Percentiles rank a stretch among this genome's conserved stretches.
Evolutionary conservation across 2,113 vertebrate genomes (phyloP).

Genomic region (Cairina moschata): DNA sequence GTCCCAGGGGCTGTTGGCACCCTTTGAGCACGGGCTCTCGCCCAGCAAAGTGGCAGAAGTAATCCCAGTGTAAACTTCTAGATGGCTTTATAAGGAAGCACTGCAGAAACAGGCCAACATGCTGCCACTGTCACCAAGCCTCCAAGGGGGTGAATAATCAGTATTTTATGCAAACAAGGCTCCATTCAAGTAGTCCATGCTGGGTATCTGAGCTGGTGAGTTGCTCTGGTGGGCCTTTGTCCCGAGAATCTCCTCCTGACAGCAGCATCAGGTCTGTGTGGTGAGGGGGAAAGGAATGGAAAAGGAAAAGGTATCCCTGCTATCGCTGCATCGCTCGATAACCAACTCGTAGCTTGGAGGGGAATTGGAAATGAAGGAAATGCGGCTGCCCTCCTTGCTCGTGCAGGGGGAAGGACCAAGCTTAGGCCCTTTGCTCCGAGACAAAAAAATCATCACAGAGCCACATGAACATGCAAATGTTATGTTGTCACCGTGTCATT

Average conservation of each 20-base stretch:
- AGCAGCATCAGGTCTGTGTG: background rate
- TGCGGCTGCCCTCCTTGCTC: background rate
- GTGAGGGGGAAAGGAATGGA: background rate
- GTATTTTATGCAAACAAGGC: background rate
- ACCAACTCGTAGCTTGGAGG: background rate
- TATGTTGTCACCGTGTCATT: background rate
- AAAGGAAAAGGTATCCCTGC: background rate
- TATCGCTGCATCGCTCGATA: rapidly evolving
- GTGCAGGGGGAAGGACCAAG: background rate
- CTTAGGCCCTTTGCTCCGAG: background rate
- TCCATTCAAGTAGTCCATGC: background rate
- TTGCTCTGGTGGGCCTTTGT: background rate
- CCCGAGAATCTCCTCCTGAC: background rate
- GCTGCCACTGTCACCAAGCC: background rate
- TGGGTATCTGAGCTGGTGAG: background rate
- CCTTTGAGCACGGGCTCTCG: background rate
- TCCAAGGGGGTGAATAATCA: background rate
- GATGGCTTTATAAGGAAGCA: background rate
- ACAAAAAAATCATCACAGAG: background rate
- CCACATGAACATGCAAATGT: background rate
- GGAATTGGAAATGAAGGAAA: background rate
- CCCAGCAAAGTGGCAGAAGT: background rate
- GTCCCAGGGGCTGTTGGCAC: background rate
- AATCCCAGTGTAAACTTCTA: background rate
- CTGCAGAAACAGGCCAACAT: background rate